Conservation (phyloP, 1,140 invertebrate species). For the Cardiocondyla obscurior region DNA sequence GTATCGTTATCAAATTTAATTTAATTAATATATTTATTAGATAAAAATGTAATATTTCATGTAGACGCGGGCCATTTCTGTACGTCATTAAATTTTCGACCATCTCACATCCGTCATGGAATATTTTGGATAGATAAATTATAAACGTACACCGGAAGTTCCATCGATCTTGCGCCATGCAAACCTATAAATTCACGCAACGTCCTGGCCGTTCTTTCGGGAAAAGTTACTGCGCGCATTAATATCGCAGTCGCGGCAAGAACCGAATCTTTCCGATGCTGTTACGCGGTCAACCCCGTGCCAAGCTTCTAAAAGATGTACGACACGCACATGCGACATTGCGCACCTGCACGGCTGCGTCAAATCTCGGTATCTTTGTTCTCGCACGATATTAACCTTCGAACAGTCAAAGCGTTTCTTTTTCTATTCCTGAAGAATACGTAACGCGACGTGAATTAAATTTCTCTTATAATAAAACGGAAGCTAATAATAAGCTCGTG, state of each 20-base stretch:
- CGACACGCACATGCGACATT: constrained; percentile 42
- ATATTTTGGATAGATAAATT: constrained; percentile 58
- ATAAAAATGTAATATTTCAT: neutral
- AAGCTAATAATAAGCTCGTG: neutral
- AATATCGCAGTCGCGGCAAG: constrained; percentile 63
- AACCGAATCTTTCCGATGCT: constrained; percentile 41
- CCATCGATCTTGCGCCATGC: constrained; percentile 61
- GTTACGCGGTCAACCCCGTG: constrained; percentile 29
- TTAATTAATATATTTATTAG: too few relatives aligned
- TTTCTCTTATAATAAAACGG: neutral
- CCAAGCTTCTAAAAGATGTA: constrained; percentile 57
- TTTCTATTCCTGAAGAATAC: too few relatives aligned
- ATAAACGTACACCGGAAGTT: constrained; percentile 56
- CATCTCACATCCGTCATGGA: neutral
- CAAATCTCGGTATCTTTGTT: constrained; percentile 29
- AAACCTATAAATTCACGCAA: constrained; percentile 64
- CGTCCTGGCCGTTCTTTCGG: constrained; percentile 60
- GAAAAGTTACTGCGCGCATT: constrained; percentile 68
- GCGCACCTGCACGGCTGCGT: constrained; percentile 10
- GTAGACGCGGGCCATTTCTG: neutral
- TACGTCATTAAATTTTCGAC: neutral
- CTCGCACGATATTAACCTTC: constrained; percentile 46
- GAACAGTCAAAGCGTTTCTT: neutral
- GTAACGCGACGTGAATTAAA: neutral
- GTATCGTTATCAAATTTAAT: too few relatives aligned